These are phyloP conservation scores for Peromyscus californicus DNA, from an alignment of 2,113 vertebrate genomes.

Conservation along the genomic window DNA sequence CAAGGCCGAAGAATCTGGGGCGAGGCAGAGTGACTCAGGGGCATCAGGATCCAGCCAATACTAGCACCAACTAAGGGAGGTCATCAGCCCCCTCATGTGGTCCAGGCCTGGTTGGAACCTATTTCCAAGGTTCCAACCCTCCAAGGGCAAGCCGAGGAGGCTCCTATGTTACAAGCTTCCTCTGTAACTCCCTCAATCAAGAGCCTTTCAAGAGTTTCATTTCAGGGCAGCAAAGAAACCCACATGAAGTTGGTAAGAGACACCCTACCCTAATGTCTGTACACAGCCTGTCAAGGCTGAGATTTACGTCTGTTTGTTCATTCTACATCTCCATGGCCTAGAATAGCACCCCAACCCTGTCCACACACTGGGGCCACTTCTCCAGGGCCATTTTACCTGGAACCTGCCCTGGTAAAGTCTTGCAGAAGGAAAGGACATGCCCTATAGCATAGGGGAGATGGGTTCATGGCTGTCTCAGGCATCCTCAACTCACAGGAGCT, in stretches of 20 bases:
- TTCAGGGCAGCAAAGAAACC: background rate
- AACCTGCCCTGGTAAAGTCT: background rate
- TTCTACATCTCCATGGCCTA: too few relatives aligned
- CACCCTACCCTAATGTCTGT: background rate
- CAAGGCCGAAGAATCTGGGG: background rate
- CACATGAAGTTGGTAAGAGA: background rate
- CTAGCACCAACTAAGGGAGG: accelerated
- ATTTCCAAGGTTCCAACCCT: too few relatives aligned
- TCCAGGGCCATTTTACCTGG: background rate
- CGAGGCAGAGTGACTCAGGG: constrained; percentile 50
- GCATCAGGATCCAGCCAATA: background rate
- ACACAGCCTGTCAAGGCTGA: background rate
- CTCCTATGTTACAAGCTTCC: background rate
- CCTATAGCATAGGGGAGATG: background rate
- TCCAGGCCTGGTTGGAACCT: background rate
- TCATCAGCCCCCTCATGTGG: background rate
- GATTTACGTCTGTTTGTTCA: background rate
- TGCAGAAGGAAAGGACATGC: background rate
- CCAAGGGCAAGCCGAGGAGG: background rate
- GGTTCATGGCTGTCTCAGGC: background rate
- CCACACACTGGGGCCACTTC: background rate
- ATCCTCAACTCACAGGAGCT: background rate
- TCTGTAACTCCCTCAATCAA: background rate
- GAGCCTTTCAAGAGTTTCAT: background rate
- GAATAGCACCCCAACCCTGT: background rate